phyloP scores from a whole-genome alignment of 2,797 vertebrate genomes.

The Stomatorhinus walkeri region DNA sequence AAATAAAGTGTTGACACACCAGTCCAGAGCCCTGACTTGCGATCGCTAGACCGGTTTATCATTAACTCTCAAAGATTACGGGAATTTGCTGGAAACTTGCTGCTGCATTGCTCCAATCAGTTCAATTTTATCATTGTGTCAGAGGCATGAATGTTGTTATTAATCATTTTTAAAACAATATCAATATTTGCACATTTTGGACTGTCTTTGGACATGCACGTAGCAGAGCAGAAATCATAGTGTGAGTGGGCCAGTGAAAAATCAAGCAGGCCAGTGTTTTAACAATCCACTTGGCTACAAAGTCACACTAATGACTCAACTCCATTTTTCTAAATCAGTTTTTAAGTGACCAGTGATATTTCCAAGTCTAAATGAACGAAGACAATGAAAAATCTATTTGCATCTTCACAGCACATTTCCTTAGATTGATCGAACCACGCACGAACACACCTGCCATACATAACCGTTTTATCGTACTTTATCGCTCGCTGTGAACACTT shows the following conservation, averaged over 20 bases:
- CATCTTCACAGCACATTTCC: not conserved
- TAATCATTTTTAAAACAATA: not conserved
- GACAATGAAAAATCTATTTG: not conserved
- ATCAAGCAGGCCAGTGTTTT: not conserved
- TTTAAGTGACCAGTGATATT: not conserved
- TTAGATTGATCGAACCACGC: not conserved
- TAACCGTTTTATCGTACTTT: not conserved
- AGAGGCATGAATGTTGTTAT: not conserved
- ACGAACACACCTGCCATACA: not conserved
- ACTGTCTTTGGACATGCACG: too few species aligned
- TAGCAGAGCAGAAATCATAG: not conserved
- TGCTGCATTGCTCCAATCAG: not conserved
- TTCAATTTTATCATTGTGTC: not conserved
- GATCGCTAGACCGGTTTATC: not conserved
- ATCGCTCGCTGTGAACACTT: not conserved
- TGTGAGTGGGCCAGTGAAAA: not conserved
- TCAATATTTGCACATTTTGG: not conserved
- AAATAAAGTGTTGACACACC: conserved; percentile 10
- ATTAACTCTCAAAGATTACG: conserved; percentile 4
- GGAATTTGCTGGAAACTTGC: not conserved
- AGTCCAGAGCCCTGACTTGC: not conserved
- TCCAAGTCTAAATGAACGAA: not conserved
- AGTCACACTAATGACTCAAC: not conserved
- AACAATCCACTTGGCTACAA: not conserved
- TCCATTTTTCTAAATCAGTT: not conserved